phyloP scores from a whole-genome alignment of 2,113 vertebrate species.

The Erinaceus europaeus region DNA sequence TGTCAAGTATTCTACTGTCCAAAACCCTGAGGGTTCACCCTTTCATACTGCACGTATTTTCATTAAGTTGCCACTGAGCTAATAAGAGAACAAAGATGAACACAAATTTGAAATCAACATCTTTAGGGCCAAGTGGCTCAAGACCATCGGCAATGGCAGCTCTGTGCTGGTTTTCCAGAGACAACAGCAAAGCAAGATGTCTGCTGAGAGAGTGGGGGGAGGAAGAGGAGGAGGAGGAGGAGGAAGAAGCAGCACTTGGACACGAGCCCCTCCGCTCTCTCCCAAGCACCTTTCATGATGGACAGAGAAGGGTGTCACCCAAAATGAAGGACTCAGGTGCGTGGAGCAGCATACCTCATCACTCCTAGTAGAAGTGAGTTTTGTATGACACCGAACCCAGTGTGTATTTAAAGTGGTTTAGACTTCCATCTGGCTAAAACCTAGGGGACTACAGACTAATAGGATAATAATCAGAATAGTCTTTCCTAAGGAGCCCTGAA shows the following conservation, averaged over 20 bases:
- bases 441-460: conserved; percentile 6
- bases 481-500: conserved; percentile 5
- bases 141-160: not conserved
- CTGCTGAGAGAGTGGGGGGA: not conserved
- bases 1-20: not conserved
- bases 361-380: not conserved
- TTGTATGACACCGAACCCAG: not conserved
- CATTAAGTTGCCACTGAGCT: not conserved
- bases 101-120: not conserved
- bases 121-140: not conserved
- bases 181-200: not conserved
- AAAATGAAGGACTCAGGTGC: not conserved
- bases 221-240: not conserved
- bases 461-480: conserved; percentile 6
- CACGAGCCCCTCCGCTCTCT: not conserved
- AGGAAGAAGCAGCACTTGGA: not conserved
- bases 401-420: conserved; percentile 21
- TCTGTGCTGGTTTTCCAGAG: not conserved
- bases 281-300: not conserved
- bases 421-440: conserved; percentile 40
- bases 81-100: not conserved
- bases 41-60: not conserved
- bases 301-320: not conserved
- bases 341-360: no score
- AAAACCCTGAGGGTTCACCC: not conserved